Percentiles rank a stretch among this genome's conserved stretches.
These are phyloP conservation scores for Boulengeromyrus knoepffleri DNA, from an alignment of 2,113 vertebrate genomes.

Conservation along the genomic window DNA sequence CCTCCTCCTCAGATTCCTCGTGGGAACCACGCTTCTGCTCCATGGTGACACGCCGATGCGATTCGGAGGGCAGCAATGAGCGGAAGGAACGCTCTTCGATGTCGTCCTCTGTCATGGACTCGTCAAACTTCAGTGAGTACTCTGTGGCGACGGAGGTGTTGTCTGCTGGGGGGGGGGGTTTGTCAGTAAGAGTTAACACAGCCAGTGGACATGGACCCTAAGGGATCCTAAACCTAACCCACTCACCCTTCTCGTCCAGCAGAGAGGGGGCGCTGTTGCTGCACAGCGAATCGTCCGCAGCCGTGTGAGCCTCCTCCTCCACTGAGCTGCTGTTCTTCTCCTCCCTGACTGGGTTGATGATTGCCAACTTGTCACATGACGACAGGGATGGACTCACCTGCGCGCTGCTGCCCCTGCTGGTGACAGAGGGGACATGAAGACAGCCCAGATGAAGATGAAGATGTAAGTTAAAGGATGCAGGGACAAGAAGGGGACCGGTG, in stretches of 20 bases:
- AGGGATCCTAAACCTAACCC: background rate
- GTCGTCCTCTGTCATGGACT: conserved; percentile 91
- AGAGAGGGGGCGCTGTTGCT: conserved; percentile 70
- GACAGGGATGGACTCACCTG: conserved; percentile 59
- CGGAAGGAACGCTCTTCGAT: conserved; percentile 90
- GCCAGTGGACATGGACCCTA: background rate
- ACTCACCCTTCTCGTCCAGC: conserved; percentile 76
- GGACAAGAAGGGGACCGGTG: too few species aligned
- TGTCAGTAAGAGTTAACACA: background rate
- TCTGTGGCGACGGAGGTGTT: conserved; percentile 77
- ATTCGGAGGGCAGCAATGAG: conserved; percentile 86
- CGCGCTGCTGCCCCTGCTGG: conserved; percentile 59
- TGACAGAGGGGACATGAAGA: background rate
- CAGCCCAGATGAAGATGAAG: background rate
- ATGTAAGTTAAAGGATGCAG: background rate
- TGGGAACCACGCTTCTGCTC: conserved; percentile 72
- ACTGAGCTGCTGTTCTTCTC: conserved; percentile 59
- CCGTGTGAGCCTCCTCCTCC: conserved; percentile 71
- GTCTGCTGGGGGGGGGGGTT: conserved; percentile 48
- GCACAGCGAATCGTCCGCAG: conserved; percentile 68
- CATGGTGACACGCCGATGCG: conserved; percentile 80
- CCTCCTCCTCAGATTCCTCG: conserved; percentile 84
- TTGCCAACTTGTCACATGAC: conserved; percentile 58
- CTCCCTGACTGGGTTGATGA: conserved; percentile 39
- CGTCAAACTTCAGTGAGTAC: conserved; percentile 87